A percentile compares a stretch with the other conserved stretches of the same genome.
phyloP scores from a whole-genome alignment of 2,113 vertebrate species.

The Microtus oregoni region DNA sequence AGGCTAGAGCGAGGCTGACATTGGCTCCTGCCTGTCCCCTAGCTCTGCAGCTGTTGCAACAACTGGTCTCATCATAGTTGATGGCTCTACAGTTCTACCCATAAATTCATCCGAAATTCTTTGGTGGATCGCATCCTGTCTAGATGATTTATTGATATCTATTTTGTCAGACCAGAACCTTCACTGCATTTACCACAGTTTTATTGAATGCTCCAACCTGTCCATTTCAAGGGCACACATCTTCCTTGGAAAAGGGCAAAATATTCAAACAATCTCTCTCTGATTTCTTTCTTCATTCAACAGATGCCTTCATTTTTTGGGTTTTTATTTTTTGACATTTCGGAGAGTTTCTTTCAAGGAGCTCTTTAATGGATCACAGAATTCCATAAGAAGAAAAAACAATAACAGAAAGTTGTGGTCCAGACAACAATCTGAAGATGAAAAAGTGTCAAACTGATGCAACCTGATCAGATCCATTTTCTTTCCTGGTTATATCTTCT shows the following conservation, averaged over 20 bases:
- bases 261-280: not conserved
- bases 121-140: constrained; percentile 49
- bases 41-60: not conserved
- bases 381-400: constrained; percentile 44
- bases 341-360: constrained; percentile 53
- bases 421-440: constrained; percentile 2
- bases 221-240: constrained; percentile 26
- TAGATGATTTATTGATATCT: constrained; percentile 65
- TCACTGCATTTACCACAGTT: constrained; percentile 19
- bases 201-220: not conserved
- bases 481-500: not conserved
- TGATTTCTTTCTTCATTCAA: not conserved
- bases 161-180: constrained; percentile 59
- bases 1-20: not conserved
- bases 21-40: not conserved
- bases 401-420: constrained; percentile 22
- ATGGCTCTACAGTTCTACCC: not conserved
- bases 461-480: not conserved
- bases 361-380: constrained; percentile 47
- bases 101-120: constrained; percentile 5
- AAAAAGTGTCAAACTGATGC: constrained; percentile 17
- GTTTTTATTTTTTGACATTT: constrained; percentile 56
- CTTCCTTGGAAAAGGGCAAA: constrained; percentile 44
- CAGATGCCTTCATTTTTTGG: not conserved
- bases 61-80: not conserved